These are phyloP conservation scores for Melanotaenia duboulayi DNA, from an alignment of 2,113 vertebrate genomes.

Conservation along the genomic window DNA sequence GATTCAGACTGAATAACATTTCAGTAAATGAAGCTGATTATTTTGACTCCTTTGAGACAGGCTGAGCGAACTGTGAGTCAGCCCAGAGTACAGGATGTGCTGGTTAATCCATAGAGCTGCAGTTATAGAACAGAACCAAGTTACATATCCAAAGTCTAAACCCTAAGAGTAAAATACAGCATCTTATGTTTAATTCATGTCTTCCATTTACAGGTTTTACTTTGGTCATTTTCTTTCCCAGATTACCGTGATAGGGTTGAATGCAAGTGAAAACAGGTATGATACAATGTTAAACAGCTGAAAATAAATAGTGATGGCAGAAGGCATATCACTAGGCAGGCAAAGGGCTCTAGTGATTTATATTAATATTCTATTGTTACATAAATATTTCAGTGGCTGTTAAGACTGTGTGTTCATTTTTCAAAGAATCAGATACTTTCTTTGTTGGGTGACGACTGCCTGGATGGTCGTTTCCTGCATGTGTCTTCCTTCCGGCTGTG, in stretches of 20 bases:
- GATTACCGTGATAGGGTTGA: conserved; percentile 52
- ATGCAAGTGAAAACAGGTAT: conserved; percentile 50
- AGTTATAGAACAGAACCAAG: conserved; percentile 17
- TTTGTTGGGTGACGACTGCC: conserved; percentile 59
- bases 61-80: conserved; percentile 37
- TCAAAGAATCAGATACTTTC: conserved; percentile 56
- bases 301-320: conserved; percentile 31
- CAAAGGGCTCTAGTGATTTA: conserved; percentile 63
- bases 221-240: conserved; percentile 13
- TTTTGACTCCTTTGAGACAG: conserved; percentile 51
- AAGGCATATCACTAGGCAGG: conserved; percentile 56
- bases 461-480: conserved; percentile 30
- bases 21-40: conserved; percentile 36
- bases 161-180: conserved; percentile 48
- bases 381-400: conserved; percentile 72
- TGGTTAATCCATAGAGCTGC: conserved; percentile 36
- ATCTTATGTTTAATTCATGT: conserved; percentile 69
- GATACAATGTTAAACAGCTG: conserved; percentile 67
- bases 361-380: conserved; percentile 71
- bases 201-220: conserved; percentile 21
- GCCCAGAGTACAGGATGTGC: conserved; percentile 29
- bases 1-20: conserved; percentile 24
- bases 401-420: conserved; percentile 61
- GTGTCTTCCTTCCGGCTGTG: conserved; percentile 33
- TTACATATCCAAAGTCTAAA: conserved; percentile 30